These are phyloP conservation scores for Caenorhabditis wallacei DNA, from an alignment of 2,888 invertebrate genomes.

Conservation along the genomic window DNA sequence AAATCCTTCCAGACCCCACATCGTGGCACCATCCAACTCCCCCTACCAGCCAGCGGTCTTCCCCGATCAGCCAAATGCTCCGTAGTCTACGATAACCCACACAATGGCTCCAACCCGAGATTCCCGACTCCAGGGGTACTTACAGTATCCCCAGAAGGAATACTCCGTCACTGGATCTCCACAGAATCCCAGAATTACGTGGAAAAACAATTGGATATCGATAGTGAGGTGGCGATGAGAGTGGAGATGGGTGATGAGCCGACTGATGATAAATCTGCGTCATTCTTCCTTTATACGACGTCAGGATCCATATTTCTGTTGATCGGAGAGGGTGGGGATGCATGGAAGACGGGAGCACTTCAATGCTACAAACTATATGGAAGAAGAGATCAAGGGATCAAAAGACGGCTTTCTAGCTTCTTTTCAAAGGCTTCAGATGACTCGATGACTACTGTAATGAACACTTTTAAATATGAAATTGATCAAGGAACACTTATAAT, in stretches of 20 bases:
- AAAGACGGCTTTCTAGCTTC: slow-evolving; percentile 56
- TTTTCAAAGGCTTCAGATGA: slow-evolving; percentile 3
- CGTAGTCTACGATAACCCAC: slow-evolving; percentile 52
- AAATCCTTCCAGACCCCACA: slow-evolving; percentile 17
- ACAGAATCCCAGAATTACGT: slow-evolving; percentile 46
- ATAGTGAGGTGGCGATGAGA: slow-evolving; percentile 57
- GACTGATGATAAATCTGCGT: slow-evolving; percentile 19
- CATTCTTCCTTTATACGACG: slow-evolving; percentile 58
- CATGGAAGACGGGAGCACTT: slow-evolving; percentile 37
- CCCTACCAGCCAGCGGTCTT: slow-evolving; percentile 57
- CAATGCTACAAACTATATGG: slow-evolving; percentile 27
- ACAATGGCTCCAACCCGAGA: background rate
- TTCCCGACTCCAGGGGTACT: slow-evolving; percentile 44
- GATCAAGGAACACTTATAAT: slow-evolving; percentile 31
- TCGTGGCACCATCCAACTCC: slow-evolving; percentile 27
- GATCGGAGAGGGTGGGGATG: slow-evolving; percentile 26
- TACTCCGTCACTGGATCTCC: slow-evolving; percentile 60
- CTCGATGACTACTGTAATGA: slow-evolving; percentile 28
- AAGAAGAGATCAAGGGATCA: slow-evolving; percentile 36
- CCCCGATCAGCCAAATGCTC: slow-evolving; percentile 55
- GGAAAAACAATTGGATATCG: slow-evolving; percentile 53
- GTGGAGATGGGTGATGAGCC: slow-evolving; percentile 53
- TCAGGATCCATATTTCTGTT: slow-evolving; percentile 59
- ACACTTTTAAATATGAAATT: slow-evolving; percentile 33
- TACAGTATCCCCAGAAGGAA: slow-evolving; percentile 60